phyloP scores from a whole-genome alignment of 2,888 invertebrate species.

The Caenorhabditis uteleia region DNA sequence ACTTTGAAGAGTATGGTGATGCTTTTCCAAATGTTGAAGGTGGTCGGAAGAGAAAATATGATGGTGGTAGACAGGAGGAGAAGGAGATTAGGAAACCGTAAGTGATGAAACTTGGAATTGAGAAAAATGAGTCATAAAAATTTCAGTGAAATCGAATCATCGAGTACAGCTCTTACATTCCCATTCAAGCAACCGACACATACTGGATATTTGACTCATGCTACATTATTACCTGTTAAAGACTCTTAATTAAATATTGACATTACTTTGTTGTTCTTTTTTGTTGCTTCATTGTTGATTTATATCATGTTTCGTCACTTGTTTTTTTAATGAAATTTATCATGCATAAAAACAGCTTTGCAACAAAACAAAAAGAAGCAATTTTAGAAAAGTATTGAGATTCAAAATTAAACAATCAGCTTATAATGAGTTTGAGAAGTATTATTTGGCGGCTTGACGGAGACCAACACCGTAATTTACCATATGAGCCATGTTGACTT shows the following conservation, averaged over 20 bases:
- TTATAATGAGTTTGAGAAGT: background rate
- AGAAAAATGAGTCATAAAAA: background rate
- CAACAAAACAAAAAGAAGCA: background rate
- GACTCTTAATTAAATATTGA: background rate
- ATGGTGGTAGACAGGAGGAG: background rate
- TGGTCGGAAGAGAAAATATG: background rate
- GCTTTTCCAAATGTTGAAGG: slow-evolving; percentile 9
- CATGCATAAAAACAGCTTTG: background rate
- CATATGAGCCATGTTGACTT: slow-evolving; percentile 95
- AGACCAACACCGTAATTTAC: slow-evolving; percentile 95
- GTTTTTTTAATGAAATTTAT: background rate
- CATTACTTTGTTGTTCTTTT: slow-evolving; percentile 1
- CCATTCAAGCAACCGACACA: slow-evolving; percentile 85
- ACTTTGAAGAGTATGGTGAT: slow-evolving; percentile 48
- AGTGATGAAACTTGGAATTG: background rate
- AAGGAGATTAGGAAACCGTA: background rate
- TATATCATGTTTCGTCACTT: background rate
- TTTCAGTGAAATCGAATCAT: background rate
- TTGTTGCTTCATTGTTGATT: slow-evolving; percentile 8
- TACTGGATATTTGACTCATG: slow-evolving; percentile 93
- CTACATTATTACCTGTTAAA: slow-evolving; percentile 77
- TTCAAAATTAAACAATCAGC: slow-evolving; percentile 1
- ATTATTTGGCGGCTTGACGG: slow-evolving; percentile 20
- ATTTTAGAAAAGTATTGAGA: background rate
- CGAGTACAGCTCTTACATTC: slow-evolving; percentile 69